phyloP scores from a whole-genome alignment of 2,797 vertebrate species.

The Catamblyrhynchus diadema region DNA sequence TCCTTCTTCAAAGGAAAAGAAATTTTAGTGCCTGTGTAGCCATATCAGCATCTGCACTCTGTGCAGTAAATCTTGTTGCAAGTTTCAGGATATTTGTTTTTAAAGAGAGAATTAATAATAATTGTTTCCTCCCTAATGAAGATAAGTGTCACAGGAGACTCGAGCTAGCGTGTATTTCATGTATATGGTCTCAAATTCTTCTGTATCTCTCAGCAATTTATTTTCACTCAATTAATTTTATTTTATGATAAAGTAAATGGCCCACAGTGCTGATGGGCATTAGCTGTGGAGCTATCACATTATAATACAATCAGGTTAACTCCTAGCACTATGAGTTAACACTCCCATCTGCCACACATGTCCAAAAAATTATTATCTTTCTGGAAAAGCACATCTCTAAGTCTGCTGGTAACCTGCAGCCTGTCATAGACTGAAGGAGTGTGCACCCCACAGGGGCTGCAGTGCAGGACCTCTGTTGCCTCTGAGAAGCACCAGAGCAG shows the following conservation, averaged over 20 bases:
- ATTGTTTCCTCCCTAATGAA: conserved; percentile 71
- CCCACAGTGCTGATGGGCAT: conserved; percentile 71
- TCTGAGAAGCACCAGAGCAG: background rate
- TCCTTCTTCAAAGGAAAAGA: background rate
- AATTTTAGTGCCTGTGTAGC: accelerated
- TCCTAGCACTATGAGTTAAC: conserved; percentile 34
- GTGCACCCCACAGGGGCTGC: accelerated
- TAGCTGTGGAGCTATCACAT: conserved; percentile 60
- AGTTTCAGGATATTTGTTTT: conserved; percentile 47
- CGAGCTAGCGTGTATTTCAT: conserved; percentile 25
- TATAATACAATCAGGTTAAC: conserved; percentile 48
- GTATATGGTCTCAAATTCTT: conserved; percentile 61
- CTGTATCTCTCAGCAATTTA: conserved; percentile 59
- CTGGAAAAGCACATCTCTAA: background rate
- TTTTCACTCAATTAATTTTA: conserved; percentile 74
- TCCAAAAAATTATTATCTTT: background rate
- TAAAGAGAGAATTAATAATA: conserved; percentile 69
- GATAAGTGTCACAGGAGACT: conserved; percentile 64
- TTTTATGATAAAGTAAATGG: conserved; percentile 77
- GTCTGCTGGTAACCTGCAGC: background rate
- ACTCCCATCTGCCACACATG: conserved; percentile 33
- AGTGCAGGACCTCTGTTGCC: background rate
- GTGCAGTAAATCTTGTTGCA: background rate
- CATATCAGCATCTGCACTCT: background rate
- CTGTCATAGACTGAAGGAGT: background rate